Conservation (phyloP, 2,113 vertebrate species). For the Ammospiza caudacuta region DNA sequence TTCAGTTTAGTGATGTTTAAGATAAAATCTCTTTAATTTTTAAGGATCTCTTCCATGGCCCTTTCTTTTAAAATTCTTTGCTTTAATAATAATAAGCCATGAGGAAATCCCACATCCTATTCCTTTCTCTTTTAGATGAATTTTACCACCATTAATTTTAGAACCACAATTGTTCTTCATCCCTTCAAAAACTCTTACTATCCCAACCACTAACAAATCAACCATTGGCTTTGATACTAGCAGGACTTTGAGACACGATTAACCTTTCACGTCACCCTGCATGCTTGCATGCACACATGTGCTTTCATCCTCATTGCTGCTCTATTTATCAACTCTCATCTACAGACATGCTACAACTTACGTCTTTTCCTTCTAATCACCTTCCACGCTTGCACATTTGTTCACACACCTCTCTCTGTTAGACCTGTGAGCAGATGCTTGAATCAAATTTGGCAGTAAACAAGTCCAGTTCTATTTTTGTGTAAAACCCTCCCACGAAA, state of each 20-base stretch:
- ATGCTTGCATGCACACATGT: neutral
- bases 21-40: neutral
- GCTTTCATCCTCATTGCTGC: neutral
- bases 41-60: neutral
- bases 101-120: neutral
- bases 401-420: neutral
- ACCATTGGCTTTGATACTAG: neutral
- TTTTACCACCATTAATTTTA: neutral
- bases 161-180: neutral
- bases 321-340: neutral
- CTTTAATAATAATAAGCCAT: neutral
- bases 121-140: neutral
- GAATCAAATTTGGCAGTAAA: neutral
- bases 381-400: accelerated
- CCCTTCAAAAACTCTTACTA: neutral
- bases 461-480: neutral
- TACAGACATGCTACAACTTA: neutral
- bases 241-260: neutral
- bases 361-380: neutral
- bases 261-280: neutral
- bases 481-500: neutral
- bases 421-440: neutral
- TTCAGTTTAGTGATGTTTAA: neutral
- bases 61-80: neutral
- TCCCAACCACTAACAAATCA: neutral